Evolutionary conservation across 30 jellyfish, hydroid and myxozoan genomes (phyloP).

Genomic region (Sanderia malayensis): DNA sequence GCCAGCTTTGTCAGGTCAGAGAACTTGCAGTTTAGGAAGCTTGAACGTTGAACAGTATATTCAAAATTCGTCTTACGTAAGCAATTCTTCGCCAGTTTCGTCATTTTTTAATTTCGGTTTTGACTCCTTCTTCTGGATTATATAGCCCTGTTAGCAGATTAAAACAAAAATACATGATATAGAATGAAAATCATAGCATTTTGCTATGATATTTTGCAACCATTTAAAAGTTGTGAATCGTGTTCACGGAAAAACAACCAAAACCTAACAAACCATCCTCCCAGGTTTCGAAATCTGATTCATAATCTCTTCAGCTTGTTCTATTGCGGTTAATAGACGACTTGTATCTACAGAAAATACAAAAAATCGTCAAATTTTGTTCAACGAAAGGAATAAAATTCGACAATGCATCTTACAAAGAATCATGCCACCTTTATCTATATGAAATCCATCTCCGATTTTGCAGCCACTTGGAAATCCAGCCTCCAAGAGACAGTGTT

Average conservation of each 20-base stretch:
- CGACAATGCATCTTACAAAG: not conserved
- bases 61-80: conserved; percentile 63
- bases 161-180: not conserved
- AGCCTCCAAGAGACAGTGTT: conserved; percentile 75
- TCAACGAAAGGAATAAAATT: not conserved
- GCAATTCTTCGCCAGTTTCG: conserved; percentile 36
- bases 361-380: no score
- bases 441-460: conserved; percentile 33
- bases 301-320: conserved; percentile 5
- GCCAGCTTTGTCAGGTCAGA: no score
- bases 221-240: no score
- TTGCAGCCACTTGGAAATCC: conserved; percentile 56
- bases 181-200: no score
- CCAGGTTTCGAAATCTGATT: not conserved
- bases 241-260: no score
- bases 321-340: not conserved
- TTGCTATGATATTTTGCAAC: not conserved
- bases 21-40: no score
- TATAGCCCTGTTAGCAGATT: conserved; percentile 61
- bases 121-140: conserved; percentile 71
- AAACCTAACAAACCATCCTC: not conserved
- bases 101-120: conserved; percentile 24
- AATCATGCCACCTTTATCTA: conserved; percentile 56
- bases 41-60: no score
- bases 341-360: not conserved